Evolutionary conservation across 1,140 invertebrate genomes (phyloP).

Genomic region (Eueides isabella): DNA sequence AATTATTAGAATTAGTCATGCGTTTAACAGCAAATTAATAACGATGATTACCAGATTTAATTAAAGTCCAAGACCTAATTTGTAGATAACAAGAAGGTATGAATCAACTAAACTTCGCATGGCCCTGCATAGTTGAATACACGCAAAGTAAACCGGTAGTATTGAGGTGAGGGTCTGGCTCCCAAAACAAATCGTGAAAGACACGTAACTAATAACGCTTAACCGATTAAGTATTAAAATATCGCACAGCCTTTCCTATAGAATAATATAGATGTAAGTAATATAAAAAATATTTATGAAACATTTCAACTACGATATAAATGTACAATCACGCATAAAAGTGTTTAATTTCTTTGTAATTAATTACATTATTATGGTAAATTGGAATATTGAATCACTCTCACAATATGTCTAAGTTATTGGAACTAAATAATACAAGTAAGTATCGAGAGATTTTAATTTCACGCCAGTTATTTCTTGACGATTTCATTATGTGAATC

Average conservation of each 20-base stretch:
- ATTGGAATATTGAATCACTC: conserved; percentile 5
- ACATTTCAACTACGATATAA: background rate
- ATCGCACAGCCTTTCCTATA: background rate
- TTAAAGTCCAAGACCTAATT: conserved; percentile 21
- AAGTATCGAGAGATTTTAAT: conserved; percentile 33
- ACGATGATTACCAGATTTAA: conserved; percentile 2
- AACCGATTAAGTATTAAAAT: conserved; percentile 6
- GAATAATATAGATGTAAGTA: background rate
- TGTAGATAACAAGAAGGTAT: conserved; percentile 20
- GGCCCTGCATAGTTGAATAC: conserved; percentile 29
- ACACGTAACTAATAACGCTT: background rate
- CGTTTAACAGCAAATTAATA: background rate
- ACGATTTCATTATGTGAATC: conserved; percentile 46
- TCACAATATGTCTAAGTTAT: background rate
- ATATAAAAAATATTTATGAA: background rate
- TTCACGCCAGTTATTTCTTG: conserved; percentile 40
- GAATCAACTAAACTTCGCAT: conserved; percentile 38
- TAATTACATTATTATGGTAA: conserved; percentile 1
- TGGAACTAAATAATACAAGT: conserved; percentile 3
- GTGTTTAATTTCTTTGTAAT: background rate
- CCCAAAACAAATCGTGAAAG: conserved; percentile 37
- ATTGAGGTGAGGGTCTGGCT: conserved; percentile 64
- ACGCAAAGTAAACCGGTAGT: conserved; percentile 46
- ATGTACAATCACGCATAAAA: too few relatives aligned
- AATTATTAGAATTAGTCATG: conserved; percentile 5